Evolutionary conservation across 2,113 vertebrate species (phyloP), one percentile per base, ranked within the genome.

Genomic region (Aplodontia rufa): DNA sequence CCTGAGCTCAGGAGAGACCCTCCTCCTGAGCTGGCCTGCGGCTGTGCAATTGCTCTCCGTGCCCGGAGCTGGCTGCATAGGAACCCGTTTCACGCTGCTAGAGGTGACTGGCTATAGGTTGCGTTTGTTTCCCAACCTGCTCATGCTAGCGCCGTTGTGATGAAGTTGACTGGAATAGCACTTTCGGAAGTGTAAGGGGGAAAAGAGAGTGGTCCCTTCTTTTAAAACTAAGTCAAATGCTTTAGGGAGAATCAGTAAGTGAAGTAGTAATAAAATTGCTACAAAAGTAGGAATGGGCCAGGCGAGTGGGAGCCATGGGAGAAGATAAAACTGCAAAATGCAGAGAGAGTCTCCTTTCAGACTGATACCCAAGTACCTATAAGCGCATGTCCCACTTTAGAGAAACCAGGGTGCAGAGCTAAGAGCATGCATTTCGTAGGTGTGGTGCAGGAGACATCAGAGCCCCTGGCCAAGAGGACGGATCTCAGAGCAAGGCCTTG

Each of bases 341-440:
- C 3, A 37, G 32, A 28, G 55, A n/a, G 53, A 2, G 12, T 40
- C 35, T 11, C 0, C 40, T 64, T 45, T 60, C n/a, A 16, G 26
- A 8, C 3, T 0, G 49, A 40, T 4, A 6, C 16, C 20, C 17
- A 49, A 26, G 22, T 32, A 17, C 40, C 58, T 69, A 42, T 11
- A 28, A 8, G 20, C 47, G 22, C 26, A 42, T 20, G 49, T 7
- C 32, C 2, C n/a, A 12, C 32, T 75, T 16, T 26, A n/a, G 55
- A 3, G 10, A n/a, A 47, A n/a, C 26, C 40, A 30, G 58, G 71
- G 49, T 30, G 64, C n/a, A 28, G 4, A 74, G 4, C 8, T 0
- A 72, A 45, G 84, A 55, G 1, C 1, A 4, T 0, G 0, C 8
- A 22, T 30, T 1, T 1, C 1, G 4, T 5, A 24, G 32, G 32